These are phyloP conservation scores for Semicossyphus pulcher DNA, from an alignment of 2,113 vertebrate species.

Conservation along the genomic window DNA sequence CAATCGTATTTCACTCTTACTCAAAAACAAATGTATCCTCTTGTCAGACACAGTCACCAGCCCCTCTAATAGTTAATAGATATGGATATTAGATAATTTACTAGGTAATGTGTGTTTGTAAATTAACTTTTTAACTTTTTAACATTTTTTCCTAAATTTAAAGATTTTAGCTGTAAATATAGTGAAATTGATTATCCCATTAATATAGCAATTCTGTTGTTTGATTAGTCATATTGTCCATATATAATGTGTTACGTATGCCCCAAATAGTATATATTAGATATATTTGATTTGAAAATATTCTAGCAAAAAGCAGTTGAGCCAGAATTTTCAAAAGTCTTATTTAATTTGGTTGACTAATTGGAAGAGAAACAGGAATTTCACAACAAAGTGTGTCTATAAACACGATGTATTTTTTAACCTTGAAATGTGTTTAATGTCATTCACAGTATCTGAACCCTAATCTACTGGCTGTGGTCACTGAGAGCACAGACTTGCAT, in stretches of 20 bases:
- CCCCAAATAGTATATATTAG: not conserved
- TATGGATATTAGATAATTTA: too few species aligned
- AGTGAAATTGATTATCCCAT: not conserved
- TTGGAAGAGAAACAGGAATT: not conserved
- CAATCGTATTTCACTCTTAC: not conserved
- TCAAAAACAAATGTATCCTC: too few species aligned
- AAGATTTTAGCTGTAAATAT: not conserved
- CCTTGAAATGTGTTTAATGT: not conserved
- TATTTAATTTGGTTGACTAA: not conserved
- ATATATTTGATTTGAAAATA: not conserved
- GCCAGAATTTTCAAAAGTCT: not conserved
- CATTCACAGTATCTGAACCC: constrained; percentile 92
- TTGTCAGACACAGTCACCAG: too few species aligned
- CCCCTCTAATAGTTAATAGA: too few species aligned
- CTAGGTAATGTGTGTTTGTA: too few species aligned
- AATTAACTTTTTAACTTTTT: too few species aligned
- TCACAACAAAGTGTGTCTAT: not conserved
- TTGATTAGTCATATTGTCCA: not conserved
- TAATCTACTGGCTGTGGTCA: constrained; percentile 94
- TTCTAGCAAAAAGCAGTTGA: not conserved
- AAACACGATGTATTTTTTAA: not conserved
- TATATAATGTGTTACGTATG: too few species aligned
- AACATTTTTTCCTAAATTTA: too few species aligned
- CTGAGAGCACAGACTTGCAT: constrained; percentile 91
- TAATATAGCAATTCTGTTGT: not conserved